These are phyloP conservation scores for Pangasianodon gigas DNA, from an alignment of 2,113 vertebrate genomes.

Conservation along the genomic window DNA sequence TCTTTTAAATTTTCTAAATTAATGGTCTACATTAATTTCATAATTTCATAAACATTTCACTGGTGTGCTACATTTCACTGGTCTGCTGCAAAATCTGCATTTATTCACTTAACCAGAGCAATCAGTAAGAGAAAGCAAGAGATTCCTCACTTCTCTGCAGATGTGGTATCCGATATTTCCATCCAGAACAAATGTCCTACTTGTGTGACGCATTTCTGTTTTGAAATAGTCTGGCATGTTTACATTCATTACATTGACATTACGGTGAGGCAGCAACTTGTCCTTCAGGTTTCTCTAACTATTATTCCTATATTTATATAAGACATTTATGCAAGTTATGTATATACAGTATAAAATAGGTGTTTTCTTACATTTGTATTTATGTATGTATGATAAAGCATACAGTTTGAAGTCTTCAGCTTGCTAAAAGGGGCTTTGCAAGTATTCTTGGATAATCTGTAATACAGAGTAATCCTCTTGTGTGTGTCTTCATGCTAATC, in stretches of 20 bases:
- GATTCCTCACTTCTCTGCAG: not conserved
- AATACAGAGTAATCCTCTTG: constrained; percentile 29
- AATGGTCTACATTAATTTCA: too few relatives aligned
- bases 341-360: not conserved
- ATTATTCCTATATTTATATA: not conserved
- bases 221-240: not conserved
- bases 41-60: too few relatives aligned
- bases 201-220: not conserved
- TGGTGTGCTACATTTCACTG: not conserved
- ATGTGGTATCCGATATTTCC: not conserved
- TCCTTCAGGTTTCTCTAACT: not conserved
- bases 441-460: constrained; percentile 1
- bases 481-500: constrained; percentile 19
- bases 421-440: not conserved
- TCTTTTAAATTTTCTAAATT: too few relatives aligned
- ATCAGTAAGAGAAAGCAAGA: not conserved
- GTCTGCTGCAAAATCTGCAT: not conserved
- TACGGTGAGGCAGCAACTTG: not conserved
- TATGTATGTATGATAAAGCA: not conserved
- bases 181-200: not conserved
- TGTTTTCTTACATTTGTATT: not conserved
- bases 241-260: not conserved
- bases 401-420: too few relatives aligned
- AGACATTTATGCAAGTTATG: not conserved
- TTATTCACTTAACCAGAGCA: not conserved